Base-by-base conservation (phyloP, 2,888 invertebrate genomes). In the Brachyptera risi region DNA sequence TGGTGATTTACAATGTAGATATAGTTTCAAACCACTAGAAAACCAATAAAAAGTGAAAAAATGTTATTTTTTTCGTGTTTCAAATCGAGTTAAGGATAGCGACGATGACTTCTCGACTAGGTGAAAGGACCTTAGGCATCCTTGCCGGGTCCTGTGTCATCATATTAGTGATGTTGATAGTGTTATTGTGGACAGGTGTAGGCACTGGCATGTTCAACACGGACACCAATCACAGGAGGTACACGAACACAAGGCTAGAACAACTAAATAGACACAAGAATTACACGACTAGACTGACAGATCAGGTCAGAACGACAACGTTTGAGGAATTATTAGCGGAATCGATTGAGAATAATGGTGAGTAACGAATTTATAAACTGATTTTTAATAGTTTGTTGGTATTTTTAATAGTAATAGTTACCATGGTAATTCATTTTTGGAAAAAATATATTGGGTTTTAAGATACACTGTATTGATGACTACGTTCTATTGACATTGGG, bases 101-200 rank as follows among this genome's bases (percentile, higher is more conserved):
- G 26, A 56, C 44, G 9, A 63, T 63, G 63, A 63, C 63, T 17
- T 63, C 63, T 23, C 56, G 64, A 17, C 47, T 59, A 15, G 60
- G 58, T 19, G 61, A 60, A 58, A 57, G 58, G 11, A 63, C 65
- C 31, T 50, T 62, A 9, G 62, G 64, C 17, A 56, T 60, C 26
- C 60, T 59, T 17, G 64, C 58, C 11, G 59, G 56, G 1, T 54
- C 59, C 19, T 62, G 60, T 11, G 56, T 61, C 24, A 35, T 65
- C 17, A 24, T 63, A 35, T 38, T 65, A 50, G 58, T 62, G 23
- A 50, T 58, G 17, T 56, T 65, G 23, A 60, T 65, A 13, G 62
- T 61, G 27, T 42, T 65, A 37, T 50, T 65, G 49, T 65, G 65
- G 65, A 63, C 65, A 13, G 65, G 60, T n/a, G 65, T 65, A 11